A percentile compares a stretch with the other conserved stretches of the same genome.
These are phyloP conservation scores for Ptilonorhynchus violaceus DNA, from an alignment of 2,113 vertebrate species.

Conservation along the genomic window DNA sequence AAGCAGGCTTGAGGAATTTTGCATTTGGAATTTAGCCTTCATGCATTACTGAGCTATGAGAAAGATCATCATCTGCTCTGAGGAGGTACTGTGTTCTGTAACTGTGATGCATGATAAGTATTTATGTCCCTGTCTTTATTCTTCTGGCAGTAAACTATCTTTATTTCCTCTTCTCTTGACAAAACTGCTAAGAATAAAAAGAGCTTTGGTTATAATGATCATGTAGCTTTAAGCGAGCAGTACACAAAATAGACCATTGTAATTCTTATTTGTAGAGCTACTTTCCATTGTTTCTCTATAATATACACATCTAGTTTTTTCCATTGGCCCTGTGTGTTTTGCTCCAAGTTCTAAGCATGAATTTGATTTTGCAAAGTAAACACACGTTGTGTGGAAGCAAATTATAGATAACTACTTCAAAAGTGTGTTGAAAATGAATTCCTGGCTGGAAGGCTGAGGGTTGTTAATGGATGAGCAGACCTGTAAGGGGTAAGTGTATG, in stretches of 20 bases:
- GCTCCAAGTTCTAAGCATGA: neutral
- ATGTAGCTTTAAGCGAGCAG: neutral
- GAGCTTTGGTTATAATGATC: neutral
- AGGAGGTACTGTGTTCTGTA: neutral
- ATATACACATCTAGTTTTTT: neutral
- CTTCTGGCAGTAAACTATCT: neutral
- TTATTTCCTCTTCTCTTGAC: neutral
- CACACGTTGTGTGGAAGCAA: neutral
- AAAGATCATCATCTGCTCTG: neutral
- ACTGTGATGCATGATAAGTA: neutral
- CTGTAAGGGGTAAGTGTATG: neutral
- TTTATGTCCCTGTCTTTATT: neutral
- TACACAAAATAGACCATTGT: neutral
- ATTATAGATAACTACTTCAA: slow-evolving; percentile 8
- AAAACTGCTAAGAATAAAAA: neutral
- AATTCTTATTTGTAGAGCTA: neutral
- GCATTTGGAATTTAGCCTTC: neutral
- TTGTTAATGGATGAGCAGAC: neutral
- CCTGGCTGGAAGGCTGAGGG: neutral
- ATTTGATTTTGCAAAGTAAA: slow-evolving; percentile 31
- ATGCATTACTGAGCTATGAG: neutral
- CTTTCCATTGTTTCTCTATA: neutral
- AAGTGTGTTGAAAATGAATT: neutral
- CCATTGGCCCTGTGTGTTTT: neutral
- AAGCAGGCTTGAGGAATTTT: neutral